Percentiles rank a stretch among this genome's conserved stretches.
These are phyloP conservation scores for Trichoplusia ni DNA, from an alignment of 1,140 invertebrate species.

Conservation along the genomic window DNA sequence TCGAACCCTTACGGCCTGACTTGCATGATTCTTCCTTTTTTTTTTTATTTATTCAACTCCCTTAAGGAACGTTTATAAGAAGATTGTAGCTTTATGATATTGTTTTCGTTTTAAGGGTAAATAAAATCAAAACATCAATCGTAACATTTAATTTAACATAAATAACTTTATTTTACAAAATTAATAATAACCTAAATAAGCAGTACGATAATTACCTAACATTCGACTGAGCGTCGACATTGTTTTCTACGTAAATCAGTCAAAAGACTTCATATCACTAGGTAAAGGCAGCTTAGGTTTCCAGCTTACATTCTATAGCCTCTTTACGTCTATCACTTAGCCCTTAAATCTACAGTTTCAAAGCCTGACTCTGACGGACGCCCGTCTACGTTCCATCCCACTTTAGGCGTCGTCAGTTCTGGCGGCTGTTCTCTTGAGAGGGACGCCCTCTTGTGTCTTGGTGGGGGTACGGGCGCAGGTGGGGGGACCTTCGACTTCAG, in stretches of 20 bases:
- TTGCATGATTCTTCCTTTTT: no score
- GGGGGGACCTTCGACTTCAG: slow-evolving; percentile 61
- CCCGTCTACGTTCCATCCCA: no score
- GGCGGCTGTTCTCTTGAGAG: slow-evolving; percentile 65
- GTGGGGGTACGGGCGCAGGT: slow-evolving; percentile 65
- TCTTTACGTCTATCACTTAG: slow-evolving; percentile 51
- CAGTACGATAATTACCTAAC: slow-evolving; percentile 33
- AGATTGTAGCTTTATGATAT: no score
- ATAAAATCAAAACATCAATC: slow-evolving; percentile 4
- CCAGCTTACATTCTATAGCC: slow-evolving; percentile 23
- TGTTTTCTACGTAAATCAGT: slow-evolving; percentile 34
- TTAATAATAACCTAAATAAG: slow-evolving; percentile 39
- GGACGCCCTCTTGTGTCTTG: slow-evolving; percentile 65
- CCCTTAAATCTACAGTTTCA: slow-evolving; percentile 72
- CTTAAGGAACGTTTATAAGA: no score
- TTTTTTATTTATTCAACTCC: no score
- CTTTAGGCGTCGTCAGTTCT: slow-evolving; percentile 63
- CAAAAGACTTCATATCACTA: slow-evolving; percentile 37
- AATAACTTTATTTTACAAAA: slow-evolving; percentile 63
- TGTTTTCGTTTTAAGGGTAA: not conserved
- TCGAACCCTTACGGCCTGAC: no score
- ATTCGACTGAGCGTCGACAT: slow-evolving; percentile 8
- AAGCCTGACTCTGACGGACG: slow-evolving; percentile 70
- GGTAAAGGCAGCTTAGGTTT: slow-evolving; percentile 53
- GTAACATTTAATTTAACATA: slow-evolving; percentile 57